Base-by-base conservation (phyloP, 2,113 vertebrate genomes). In the Eupsittula cactorum region DNA sequence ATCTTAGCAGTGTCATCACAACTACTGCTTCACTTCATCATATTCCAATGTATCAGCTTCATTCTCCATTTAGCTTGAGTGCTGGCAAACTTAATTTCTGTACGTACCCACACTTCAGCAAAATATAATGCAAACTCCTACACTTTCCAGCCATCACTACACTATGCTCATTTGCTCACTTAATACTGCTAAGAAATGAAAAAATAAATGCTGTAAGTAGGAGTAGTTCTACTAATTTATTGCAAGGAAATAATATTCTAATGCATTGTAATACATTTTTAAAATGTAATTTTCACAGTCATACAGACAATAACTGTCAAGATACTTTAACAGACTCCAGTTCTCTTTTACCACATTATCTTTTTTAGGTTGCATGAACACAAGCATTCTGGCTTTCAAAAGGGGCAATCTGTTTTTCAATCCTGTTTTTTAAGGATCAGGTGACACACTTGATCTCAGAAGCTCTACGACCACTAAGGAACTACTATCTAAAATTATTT, bases 41-140 rank as follows among this genome's bases (percentile, higher is more conserved):
- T 89, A 92, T 85, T 95, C 82, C 68, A 97, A 35, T 88, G 31
- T 67, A 97, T 86, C 93, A 90, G 90, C 62, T 95, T 94, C 93
- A 95, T 95, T 96, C 86, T 97, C 93, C 84, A 92, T 96, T 97
- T 93, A 97, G 94, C 89, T 65, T 78, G 83, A 93, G 76, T 95
- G 84, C 47, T 82, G 91, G 87, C 92, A 96, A 91, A 96, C 60
- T 93, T 95, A 91, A 96, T 96, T 98, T 92, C 93, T 94, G 90
- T 74, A 97, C 68, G 52, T 93, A 96, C 76, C 87, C 85, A 96
- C 90, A 86, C 71, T 97, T 95, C 69, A 75, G 64, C 82, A 97
- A 59, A 97, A 96, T 96, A 97, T 95, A 96, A 95, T 46, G 59
- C 86, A 88, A 64, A 96, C 95, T 97, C 96, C 97, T 87, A 95